These are phyloP conservation scores for Alethe castanea DNA, from an alignment of 2,113 vertebrate genomes.

Conservation along the genomic window DNA sequence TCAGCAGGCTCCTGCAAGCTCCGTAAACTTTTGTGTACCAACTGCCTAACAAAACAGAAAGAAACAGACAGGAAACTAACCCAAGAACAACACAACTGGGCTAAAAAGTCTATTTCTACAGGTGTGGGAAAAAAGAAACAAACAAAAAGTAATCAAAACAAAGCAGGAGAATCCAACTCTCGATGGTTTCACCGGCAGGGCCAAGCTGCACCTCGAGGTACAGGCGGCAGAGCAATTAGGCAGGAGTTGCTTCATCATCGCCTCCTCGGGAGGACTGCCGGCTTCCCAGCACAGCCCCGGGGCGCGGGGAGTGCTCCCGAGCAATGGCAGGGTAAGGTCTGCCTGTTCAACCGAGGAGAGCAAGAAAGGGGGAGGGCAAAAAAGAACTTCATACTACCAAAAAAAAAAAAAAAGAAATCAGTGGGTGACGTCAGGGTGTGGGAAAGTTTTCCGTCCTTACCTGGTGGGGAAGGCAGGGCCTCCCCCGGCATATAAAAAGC, in stretches of 20 bases:
- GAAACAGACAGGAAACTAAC: neutral
- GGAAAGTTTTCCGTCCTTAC: conserved; percentile 18
- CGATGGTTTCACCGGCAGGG: neutral
- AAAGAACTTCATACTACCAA: no score
- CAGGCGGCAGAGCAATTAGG: neutral
- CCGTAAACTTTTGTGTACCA: neutral
- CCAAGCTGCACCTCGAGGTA: neutral
- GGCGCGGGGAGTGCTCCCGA: neutral
- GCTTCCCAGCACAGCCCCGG: neutral
- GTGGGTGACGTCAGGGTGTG: neutral
- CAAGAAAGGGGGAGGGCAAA: accelerated
- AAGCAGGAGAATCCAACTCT: neutral
- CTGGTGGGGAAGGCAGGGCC: neutral
- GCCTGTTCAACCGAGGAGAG: neutral
- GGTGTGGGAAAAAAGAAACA: neutral
- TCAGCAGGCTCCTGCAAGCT: neutral
- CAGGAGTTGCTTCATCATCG: neutral
- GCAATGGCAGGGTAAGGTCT: neutral
- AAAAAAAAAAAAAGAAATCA: neutral
- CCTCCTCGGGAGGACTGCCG: neutral
- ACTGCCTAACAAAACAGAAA: neutral
- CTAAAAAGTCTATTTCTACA: neutral
- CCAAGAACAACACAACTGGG: neutral
- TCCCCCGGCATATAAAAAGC: neutral
- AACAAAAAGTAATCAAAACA: neutral